Base-by-base conservation (phyloP, 2,888 invertebrate genomes). In the Boloria selene region DNA sequence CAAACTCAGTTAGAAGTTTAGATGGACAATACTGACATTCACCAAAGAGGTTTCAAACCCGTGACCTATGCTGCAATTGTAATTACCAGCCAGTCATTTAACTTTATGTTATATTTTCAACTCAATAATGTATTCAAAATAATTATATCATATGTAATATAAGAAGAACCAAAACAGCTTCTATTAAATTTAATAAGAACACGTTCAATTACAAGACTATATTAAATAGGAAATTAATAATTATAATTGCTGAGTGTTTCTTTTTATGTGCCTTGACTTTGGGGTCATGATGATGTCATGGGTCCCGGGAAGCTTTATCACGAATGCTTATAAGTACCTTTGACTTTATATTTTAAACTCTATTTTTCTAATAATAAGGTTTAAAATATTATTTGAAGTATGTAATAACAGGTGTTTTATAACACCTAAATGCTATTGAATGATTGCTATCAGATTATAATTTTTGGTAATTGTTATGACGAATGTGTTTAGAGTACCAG, bases 251-350 rank as follows among this genome's bases (percentile, higher is more conserved):
- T 59, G 13, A 49, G 31, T 52, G 58, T 56, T 55, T 53, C 47
- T 61, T 70, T 71, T 71, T 63, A 61, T 22, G 38, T 69, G 58
- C 84, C 83, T 84, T 84, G 84, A 80, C 79, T 78, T 72, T 70
- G 64, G 70, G 82, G 79, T 79, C 78, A 76, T 16, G 73, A 73
- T 83, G 84, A 83, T 77, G 79, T 84, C 84, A 84, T 74, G 56
- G 50, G 61, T 72, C 76, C 75, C 78, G 78, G 81, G 81, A 82
- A 83, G 79, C 76, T 72, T 50, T 52, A 60, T 64, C 68, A 68
- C 71, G 65, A 59, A 45, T 51, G 53, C 62, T 59, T 61, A 16
- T 60, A 60, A 45, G 17, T 7, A 13, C 31, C 16, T 38, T 17
- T 31, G 10, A n/a, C 13, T n/a, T 14, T 56, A 3, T n/a, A 51